phyloP scores from a whole-genome alignment of 2,113 vertebrate genomes.

The Bungarus multicinctus region DNA sequence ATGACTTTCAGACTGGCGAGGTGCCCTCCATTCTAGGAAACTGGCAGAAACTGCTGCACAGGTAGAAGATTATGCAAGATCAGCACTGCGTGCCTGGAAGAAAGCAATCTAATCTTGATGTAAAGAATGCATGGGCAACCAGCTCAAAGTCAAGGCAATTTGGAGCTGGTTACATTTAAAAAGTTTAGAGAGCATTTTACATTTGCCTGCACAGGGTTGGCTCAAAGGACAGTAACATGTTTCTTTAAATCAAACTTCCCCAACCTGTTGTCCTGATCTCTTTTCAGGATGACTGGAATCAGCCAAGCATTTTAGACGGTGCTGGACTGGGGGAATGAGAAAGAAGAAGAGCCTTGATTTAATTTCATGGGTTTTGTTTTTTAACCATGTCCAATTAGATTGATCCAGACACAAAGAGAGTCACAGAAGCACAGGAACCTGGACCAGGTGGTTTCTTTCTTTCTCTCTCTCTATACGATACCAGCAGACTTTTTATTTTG shows the following conservation, averaged over 20 bases:
- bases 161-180: slow-evolving; percentile 42
- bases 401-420: not conserved
- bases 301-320: not conserved
- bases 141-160: slow-evolving; percentile 55
- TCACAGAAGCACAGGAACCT: not conserved
- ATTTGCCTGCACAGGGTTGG: slow-evolving; percentile 42
- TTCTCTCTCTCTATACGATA: not conserved
- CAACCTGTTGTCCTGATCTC: not conserved
- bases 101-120: slow-evolving; percentile 66
- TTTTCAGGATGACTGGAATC: not conserved
- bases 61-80: slow-evolving; percentile 55
- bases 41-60: slow-evolving; percentile 50
- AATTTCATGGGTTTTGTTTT: not conserved
- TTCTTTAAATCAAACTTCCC: not conserved
- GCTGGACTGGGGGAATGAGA: no score
- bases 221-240: not conserved
- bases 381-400: not conserved
- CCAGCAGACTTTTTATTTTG: not conserved
- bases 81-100: slow-evolving; percentile 51
- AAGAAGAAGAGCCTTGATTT: not conserved
- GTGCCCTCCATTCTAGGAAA: slow-evolving; percentile 45
- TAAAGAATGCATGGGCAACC: slow-evolving; percentile 56
- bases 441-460: not conserved
- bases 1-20: slow-evolving; percentile 44
- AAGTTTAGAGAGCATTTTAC: slow-evolving; percentile 48